Base-by-base conservation (phyloP, 2,113 vertebrate species). In the Brienomyrus longianalis region DNA sequence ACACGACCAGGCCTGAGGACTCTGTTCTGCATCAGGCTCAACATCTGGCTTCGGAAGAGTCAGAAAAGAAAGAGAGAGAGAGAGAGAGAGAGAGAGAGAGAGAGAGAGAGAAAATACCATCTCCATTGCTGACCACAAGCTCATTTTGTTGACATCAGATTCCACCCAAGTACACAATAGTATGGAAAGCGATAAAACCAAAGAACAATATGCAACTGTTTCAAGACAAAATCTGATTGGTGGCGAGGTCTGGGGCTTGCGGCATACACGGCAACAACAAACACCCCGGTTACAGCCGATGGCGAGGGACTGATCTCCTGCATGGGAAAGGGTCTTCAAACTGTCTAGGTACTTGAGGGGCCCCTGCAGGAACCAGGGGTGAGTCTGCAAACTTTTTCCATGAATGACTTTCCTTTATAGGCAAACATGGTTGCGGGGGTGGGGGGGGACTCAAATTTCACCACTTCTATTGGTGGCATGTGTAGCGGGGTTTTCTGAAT, bases 401-500 rank as follows among this genome's bases (percentile, higher is more conserved):
- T 95, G 95, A 95, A 95, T 93, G 94, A 93, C 92, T 92, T 93
- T 92, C 93, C 93, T 93, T 93, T 95, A 95, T 95, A 94, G 93
- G 95, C 95, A 95, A 96, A 95, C 94, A 92, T 93, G 93, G 21
- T 21, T 17, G 5, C 17, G 77, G 35, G 70, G 27, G 77, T 89
- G 90, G 94, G 93, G 93, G 93, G 56, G 17, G 5, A 21, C 94
- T 91, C 92, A 93, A 94, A 92, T 94, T 93, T 91, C 92, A 92
- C 93, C 94, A 77, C 91, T 50, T 70, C 21, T 45, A 27, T 74
- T 48, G 23, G 39, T 48, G 9, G 39, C 94, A 92, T 90, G 93
- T 92, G 94, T 94, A 93, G 93, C 94, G 91, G 92, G 95, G 94
- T 95, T 96, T 94, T 95, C 94, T 96, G 94, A 96, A 95, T 96